A percentile compares a stretch with the other conserved stretches of the same genome.
These are phyloP conservation scores for Spodoptera frugiperda DNA, from an alignment of 1,140 invertebrate species.

Conservation along the genomic window DNA sequence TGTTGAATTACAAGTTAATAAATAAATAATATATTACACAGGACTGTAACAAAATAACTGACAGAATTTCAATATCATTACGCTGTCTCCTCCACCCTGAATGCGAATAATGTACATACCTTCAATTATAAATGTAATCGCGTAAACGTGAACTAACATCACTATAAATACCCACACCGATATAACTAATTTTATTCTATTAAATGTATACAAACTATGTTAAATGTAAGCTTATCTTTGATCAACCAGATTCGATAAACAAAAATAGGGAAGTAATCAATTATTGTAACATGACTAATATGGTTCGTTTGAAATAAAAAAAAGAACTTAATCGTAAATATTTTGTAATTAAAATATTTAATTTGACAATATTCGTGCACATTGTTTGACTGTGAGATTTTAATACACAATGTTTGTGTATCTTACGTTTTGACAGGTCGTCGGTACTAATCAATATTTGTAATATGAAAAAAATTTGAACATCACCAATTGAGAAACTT, in stretches of 20 bases:
- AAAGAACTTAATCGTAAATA: background rate
- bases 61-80: background rate
- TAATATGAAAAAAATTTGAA: too few relatives aligned
- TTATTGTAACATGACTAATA: background rate
- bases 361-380: background rate
- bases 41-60: background rate
- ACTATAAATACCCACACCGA: slow-evolving; percentile 30
- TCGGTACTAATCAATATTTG: too few relatives aligned
- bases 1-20: background rate
- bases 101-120: slow-evolving; percentile 16
- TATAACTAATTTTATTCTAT: slow-evolving; percentile 18
- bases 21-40: background rate
- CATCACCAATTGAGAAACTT: background rate
- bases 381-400: background rate
- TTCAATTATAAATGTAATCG: slow-evolving; percentile 31
- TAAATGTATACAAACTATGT: slow-evolving; percentile 5
- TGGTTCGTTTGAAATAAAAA: background rate
- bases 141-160: slow-evolving; percentile 24
- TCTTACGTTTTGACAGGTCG: too few relatives aligned
- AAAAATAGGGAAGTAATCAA: background rate
- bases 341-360: slow-evolving; percentile 2
- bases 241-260: background rate
- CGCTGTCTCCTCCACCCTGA: background rate
- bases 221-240: slow-evolving; percentile 6
- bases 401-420: too few relatives aligned